A percentile compares a stretch with the other conserved stretches of the same genome.
Conservation (phyloP, 2,113 vertebrate genomes). For the Ceratotherium simum region DNA sequence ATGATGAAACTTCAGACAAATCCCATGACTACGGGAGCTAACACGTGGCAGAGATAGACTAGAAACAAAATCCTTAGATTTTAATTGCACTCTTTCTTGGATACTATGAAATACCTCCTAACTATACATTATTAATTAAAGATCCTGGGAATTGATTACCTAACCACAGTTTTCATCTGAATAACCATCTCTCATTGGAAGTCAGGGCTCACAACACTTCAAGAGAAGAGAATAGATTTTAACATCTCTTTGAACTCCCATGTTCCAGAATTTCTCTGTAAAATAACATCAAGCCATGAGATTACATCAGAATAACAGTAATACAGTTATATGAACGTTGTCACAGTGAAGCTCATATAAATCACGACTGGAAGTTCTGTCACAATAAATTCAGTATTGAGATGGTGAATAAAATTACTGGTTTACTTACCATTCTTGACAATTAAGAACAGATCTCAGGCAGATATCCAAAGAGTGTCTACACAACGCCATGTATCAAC, state of each 20-base stretch:
- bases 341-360: neutral
- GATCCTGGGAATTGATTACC: neutral
- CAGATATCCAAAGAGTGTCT: neutral
- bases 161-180: neutral
- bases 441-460: neutral
- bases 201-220: neutral
- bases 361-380: neutral
- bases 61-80: constrained; percentile 24
- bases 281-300: neutral
- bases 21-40: neutral
- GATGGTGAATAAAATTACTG: neutral
- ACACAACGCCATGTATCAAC: neutral
- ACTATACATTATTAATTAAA: neutral
- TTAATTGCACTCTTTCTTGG: neutral
- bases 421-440: neutral
- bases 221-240: neutral
- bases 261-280: neutral
- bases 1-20: neutral
- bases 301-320: neutral
- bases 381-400: neutral
- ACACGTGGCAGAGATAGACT: neutral
- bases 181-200: neutral
- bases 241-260: neutral
- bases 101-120: neutral
- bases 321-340: neutral